Evolutionary conservation across 1,140 invertebrate genomes (phyloP).

Genomic region (Drosophila simulans): DNA sequence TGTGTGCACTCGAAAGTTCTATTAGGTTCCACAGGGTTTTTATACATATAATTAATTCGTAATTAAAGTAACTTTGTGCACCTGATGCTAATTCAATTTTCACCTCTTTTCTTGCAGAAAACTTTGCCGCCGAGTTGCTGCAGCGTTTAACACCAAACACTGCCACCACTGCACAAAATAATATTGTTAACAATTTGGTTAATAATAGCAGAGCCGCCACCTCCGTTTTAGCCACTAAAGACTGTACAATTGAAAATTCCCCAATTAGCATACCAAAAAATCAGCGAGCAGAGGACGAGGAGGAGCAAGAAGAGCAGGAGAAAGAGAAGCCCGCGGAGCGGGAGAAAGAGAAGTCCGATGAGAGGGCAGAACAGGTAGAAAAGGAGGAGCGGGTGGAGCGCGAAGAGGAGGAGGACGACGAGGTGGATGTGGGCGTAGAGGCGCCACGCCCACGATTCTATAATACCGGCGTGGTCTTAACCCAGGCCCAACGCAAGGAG

Average conservation of each 20-base stretch:
- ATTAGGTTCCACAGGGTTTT: neutral
- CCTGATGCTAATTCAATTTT: conserved; percentile 16
- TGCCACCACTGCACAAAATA: conserved; percentile 16
- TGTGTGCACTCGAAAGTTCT: conserved; percentile 22
- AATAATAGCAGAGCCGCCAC: conserved; percentile 27
- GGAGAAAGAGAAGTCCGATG: neutral
- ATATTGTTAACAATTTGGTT: conserved; percentile 34
- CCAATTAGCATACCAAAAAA: conserved; percentile 66
- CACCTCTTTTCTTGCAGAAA: conserved; percentile 58
- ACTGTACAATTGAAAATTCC: conserved; percentile 56
- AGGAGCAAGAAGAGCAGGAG: conserved; percentile 17
- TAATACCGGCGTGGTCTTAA: conserved; percentile 87
- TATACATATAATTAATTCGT: neutral
- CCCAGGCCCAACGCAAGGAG: conserved; percentile 91
- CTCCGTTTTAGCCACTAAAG: conserved; percentile 65
- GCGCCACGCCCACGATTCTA: conserved; percentile 88
- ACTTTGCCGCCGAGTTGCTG: conserved; percentile 56
- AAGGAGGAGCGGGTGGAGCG: neutral
- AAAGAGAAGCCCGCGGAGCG: neutral
- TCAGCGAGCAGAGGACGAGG: conserved; percentile 38
- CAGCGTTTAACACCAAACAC: conserved; percentile 60
- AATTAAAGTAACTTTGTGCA: neutral
- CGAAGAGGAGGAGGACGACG: conserved; percentile 40
- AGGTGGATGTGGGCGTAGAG: conserved; percentile 61
- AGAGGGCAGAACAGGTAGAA: neutral